Evolutionary conservation across 1,140 invertebrate genomes (phyloP).

Genomic region (Cotesia chilonis): DNA sequence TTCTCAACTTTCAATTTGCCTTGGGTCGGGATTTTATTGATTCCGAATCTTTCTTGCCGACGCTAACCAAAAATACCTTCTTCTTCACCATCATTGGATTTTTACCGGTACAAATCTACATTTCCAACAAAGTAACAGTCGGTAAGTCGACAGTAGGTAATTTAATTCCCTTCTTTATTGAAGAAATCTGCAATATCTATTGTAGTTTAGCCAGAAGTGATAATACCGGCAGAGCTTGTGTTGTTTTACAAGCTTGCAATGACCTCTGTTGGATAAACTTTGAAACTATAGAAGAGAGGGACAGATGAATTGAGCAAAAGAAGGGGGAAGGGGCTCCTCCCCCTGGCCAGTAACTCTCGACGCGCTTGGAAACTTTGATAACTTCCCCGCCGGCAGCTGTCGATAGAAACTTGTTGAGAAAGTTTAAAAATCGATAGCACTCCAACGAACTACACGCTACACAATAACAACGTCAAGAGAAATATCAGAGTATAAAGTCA

Average conservation of each 20-base stretch:
- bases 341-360: background rate
- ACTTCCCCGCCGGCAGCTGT: constrained; percentile 47
- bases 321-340: background rate
- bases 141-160: too few species aligned
- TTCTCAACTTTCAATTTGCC: constrained; percentile 12
- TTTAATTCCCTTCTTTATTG: background rate
- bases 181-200: background rate
- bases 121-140: background rate
- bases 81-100: background rate
- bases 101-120: background rate
- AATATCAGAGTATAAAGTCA: constrained; percentile 1
- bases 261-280: background rate
- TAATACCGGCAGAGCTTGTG: background rate
- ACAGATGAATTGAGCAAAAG: background rate
- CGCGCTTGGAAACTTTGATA: constrained; percentile 46
- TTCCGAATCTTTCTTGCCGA: background rate
- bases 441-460: constrained; percentile 31
- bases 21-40: background rate
- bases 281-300: background rate
- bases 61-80: background rate
- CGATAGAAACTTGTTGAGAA: constrained; percentile 57
- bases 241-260: background rate
- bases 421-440: constrained; percentile 63
- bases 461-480: constrained; percentile 3
- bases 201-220: background rate